A percentile compares a stretch with the other conserved stretches of the same genome.
These are phyloP conservation scores for Tachina grossa DNA, from an alignment of 2,888 invertebrate genomes.

Conservation along the genomic window DNA sequence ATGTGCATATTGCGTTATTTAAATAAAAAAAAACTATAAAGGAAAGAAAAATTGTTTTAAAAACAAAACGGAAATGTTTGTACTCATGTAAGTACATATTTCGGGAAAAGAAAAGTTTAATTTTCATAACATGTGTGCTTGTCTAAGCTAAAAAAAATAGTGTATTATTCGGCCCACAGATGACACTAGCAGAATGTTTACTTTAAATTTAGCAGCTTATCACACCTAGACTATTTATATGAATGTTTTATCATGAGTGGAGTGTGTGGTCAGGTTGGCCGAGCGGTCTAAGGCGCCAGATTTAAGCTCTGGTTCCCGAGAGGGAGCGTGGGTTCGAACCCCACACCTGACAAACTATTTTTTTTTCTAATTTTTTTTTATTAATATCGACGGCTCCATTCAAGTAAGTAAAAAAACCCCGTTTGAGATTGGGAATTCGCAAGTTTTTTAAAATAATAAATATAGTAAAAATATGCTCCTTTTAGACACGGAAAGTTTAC, in stretches of 20 bases:
- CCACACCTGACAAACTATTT: conserved; percentile 86
- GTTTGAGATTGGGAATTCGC: no score
- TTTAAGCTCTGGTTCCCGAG: conserved; percentile 92
- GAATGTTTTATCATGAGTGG: background rate
- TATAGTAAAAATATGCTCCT: no score
- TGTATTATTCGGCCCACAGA: no score
- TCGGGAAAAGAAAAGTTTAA: background rate
- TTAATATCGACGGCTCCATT: no score
- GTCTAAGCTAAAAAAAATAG: background rate
- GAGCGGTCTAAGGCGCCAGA: conserved; percentile 93
- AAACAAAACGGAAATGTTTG: background rate
- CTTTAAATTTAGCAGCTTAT: background rate
- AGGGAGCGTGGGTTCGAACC: conserved; percentile 93
- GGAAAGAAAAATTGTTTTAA: background rate
- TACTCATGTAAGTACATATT: no score
- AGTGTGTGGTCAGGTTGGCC: conserved; percentile 87
- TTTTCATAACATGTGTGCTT: background rate
- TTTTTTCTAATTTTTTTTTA: conserved; percentile 1
- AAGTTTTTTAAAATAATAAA: no score
- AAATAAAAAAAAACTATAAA: background rate
- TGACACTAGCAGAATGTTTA: background rate
- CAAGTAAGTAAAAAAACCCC: no score
- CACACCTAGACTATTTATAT: background rate
- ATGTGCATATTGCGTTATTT: background rate
- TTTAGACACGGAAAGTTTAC: no score